These are phyloP conservation scores for Ochotona curzoniae DNA, from an alignment of 2,113 vertebrate species.

Conservation along the genomic window DNA sequence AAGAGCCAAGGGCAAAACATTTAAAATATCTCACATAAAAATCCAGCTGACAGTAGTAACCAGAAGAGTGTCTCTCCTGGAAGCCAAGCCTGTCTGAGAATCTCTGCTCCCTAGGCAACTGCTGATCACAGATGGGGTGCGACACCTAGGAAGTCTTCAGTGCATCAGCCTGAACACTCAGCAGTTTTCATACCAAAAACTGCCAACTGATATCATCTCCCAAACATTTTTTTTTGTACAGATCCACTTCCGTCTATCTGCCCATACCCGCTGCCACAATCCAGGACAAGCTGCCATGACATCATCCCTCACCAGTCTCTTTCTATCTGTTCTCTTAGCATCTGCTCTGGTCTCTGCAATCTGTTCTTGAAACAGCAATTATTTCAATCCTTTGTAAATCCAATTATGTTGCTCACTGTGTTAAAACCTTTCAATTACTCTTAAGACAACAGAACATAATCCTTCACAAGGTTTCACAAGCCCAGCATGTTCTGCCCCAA, in stretches of 20 bases:
- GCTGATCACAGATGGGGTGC: background rate
- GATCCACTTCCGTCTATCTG: background rate
- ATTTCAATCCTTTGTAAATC: background rate
- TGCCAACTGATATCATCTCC: background rate
- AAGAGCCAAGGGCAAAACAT: background rate
- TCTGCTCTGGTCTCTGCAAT: background rate
- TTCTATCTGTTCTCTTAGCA: background rate
- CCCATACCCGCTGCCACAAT: background rate
- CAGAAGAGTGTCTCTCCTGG: background rate
- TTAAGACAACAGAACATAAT: background rate
- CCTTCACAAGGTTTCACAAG: background rate
- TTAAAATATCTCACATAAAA: constrained; percentile 7
- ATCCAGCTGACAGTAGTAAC: background rate
- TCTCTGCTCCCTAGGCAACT: background rate
- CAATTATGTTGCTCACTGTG: background rate
- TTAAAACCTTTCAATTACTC: background rate
- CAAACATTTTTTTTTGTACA: background rate
- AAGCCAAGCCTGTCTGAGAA: background rate
- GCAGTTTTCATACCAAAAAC: background rate
- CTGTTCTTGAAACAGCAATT: background rate
- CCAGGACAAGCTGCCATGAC: background rate
- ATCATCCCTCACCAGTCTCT: background rate
- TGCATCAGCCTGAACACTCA: background rate
- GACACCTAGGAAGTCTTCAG: background rate
- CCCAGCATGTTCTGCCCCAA: background rate